Conservation (phyloP, 1,140 invertebrate species). For the Macrosteles quadrilineatus region DNA sequence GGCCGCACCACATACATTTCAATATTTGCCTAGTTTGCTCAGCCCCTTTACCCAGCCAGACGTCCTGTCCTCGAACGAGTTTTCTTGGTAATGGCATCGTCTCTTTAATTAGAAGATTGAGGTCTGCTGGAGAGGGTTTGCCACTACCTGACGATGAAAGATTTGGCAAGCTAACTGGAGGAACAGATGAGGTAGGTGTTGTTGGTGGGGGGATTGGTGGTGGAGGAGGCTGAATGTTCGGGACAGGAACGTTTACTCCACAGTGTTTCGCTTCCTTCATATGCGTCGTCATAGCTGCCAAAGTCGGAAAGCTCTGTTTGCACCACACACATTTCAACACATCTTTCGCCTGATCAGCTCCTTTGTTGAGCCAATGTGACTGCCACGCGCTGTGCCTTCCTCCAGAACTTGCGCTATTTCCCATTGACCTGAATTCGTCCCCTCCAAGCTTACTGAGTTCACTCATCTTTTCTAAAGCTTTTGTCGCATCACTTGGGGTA, state of each 20-base stretch:
- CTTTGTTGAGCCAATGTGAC: conserved; percentile 92
- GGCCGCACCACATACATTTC: conserved; percentile 99
- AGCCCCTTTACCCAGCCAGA: conserved; percentile 96
- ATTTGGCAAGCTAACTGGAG: conserved; percentile 55
- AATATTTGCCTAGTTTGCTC: conserved; percentile 97
- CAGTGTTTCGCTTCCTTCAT: conserved; percentile 96
- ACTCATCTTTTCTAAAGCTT: conserved; percentile 89
- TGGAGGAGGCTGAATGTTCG: conserved; percentile 59
- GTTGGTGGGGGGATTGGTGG: conserved; percentile 50
- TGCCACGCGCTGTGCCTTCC: conserved; percentile 87
- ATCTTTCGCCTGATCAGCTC: conserved; percentile 89
- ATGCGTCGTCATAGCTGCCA: conserved; percentile 88
- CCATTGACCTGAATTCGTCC: conserved; percentile 69
- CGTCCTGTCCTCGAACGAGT: conserved; percentile 95
- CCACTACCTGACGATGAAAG: conserved; percentile 54
- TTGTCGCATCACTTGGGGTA: conserved; percentile 69
- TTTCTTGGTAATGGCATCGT: conserved; percentile 93
- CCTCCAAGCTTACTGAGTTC: conserved; percentile 82
- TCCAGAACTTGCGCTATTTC: conserved; percentile 41
- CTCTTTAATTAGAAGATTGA: conserved; percentile 86
- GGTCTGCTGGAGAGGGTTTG: conserved; percentile 55
- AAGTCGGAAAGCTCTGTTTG: conserved; percentile 87
- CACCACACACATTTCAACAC: conserved; percentile 96
- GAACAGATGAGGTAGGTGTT: conserved; percentile 50
- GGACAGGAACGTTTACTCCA: conserved; percentile 76